Conservation (phyloP, 2,797 vertebrate species). For the Salarias fasciatus region DNA sequence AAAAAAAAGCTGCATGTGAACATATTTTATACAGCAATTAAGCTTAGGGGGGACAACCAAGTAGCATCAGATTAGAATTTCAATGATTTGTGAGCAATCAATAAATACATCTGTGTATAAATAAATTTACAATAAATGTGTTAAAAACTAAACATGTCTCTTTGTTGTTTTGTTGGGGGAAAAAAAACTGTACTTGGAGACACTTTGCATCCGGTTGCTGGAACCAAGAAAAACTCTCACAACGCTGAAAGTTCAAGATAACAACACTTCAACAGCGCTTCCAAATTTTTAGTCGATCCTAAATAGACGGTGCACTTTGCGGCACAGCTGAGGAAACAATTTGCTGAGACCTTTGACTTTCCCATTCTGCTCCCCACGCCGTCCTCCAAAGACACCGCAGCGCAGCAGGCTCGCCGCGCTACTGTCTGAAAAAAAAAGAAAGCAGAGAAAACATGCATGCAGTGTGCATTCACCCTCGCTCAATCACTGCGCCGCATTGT, state of each 20-base stretch:
- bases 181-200: too few relatives aligned
- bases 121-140: too few relatives aligned
- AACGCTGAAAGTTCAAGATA: constrained; percentile 60
- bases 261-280: constrained; percentile 50
- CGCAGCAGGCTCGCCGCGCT: constrained; percentile 58
- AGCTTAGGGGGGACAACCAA: too few relatives aligned
- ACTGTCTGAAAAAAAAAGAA: constrained; percentile 58
- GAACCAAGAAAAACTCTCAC: constrained; percentile 29
- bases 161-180: too few relatives aligned
- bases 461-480: constrained; percentile 35
- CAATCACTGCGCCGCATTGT: constrained; percentile 21
- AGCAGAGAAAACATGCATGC: constrained; percentile 33
- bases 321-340: constrained; percentile 78
- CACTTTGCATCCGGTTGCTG: background rate
- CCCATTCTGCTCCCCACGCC: constrained; percentile 58
- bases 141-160: background rate
- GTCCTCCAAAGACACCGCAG: constrained; percentile 44
- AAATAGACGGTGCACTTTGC: constrained; percentile 41
- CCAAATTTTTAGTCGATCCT: constrained; percentile 38
- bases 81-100: background rate
- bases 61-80: background rate
- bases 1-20: background rate
- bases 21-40: background rate
- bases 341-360: constrained; percentile 71
- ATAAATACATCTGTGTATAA: too few relatives aligned